Percentiles rank a stretch among this genome's conserved stretches.
These are phyloP conservation scores for Rhagoletis pomonella DNA, from an alignment of 1,140 invertebrate species.

Conservation along the genomic window DNA sequence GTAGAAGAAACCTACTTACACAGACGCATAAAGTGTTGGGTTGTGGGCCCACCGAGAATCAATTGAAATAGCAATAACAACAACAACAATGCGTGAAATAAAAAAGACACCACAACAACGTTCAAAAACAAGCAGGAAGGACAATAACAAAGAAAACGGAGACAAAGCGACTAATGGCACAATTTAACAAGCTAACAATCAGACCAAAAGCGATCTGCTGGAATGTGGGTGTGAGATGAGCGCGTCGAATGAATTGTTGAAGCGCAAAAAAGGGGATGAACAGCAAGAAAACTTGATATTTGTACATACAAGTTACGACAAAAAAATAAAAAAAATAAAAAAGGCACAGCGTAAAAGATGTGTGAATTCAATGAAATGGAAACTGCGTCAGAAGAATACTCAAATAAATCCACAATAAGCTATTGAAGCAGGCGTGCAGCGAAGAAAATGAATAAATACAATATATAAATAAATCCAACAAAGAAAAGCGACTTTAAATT, in stretches of 20 bases:
- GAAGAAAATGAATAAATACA: background rate
- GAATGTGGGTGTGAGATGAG: background rate
- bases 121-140: background rate
- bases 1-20: background rate
- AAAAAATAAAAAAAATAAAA: background rate
- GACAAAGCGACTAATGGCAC: constrained; percentile 47
- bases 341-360: background rate
- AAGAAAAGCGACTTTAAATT: constrained; percentile 37
- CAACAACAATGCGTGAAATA: background rate
- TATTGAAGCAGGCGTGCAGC: too few relatives aligned
- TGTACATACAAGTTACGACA: too few relatives aligned
- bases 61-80: background rate
- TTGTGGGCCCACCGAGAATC: background rate
- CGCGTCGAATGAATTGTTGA: background rate
- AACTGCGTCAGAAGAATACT: background rate
- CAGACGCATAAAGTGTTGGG: background rate
- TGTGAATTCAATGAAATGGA: background rate
- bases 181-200: constrained; percentile 51
- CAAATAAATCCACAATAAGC: constrained; percentile 37
- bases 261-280: background rate
- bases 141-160: constrained; percentile 34
- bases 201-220: background rate
- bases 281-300: background rate
- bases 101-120: background rate
- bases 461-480: background rate